These are phyloP conservation scores for Morpho helenor DNA, from an alignment of 2,888 invertebrate species.

Conservation along the genomic window DNA sequence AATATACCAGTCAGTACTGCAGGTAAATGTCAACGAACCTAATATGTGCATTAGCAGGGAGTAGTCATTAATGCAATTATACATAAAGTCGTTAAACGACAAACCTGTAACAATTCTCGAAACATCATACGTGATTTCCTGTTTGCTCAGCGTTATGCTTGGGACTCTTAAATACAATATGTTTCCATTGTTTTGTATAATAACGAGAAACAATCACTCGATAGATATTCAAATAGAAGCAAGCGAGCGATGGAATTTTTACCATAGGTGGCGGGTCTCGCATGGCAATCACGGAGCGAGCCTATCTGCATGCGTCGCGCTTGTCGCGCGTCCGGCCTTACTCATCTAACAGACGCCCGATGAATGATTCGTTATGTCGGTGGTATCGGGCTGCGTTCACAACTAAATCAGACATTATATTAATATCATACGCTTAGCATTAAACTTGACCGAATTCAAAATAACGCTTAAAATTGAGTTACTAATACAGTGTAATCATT, in stretches of 20 bases:
- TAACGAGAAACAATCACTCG: slow-evolving; percentile 57
- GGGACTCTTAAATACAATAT: slow-evolving; percentile 41
- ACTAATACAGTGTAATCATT: too few species aligned
- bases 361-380: slow-evolving; percentile 41
- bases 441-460: too few species aligned
- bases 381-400: neutral
- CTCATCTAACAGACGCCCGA: slow-evolving; percentile 56
- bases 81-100: slow-evolving; percentile 33
- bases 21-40: slow-evolving; percentile 30
- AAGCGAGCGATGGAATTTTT: slow-evolving; percentile 66
- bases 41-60: slow-evolving; percentile 24
- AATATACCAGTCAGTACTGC: neutral
- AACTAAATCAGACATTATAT: neutral
- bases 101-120: slow-evolving; percentile 52
- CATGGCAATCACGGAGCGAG: slow-evolving; percentile 62
- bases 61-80: slow-evolving; percentile 27
- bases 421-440: too few species aligned
- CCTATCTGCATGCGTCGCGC: slow-evolving; percentile 67
- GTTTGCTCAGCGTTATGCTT: slow-evolving; percentile 50
- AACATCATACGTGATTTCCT: slow-evolving; percentile 69
- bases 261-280: slow-evolving; percentile 67
- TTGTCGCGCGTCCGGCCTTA: slow-evolving; percentile 69
- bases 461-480: too few species aligned
- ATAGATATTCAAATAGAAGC: slow-evolving; percentile 62
- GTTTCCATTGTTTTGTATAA: slow-evolving; percentile 63